Evolutionary conservation across 2,113 vertebrate genomes (phyloP).

Genomic region (Hippocampus comes): DNA sequence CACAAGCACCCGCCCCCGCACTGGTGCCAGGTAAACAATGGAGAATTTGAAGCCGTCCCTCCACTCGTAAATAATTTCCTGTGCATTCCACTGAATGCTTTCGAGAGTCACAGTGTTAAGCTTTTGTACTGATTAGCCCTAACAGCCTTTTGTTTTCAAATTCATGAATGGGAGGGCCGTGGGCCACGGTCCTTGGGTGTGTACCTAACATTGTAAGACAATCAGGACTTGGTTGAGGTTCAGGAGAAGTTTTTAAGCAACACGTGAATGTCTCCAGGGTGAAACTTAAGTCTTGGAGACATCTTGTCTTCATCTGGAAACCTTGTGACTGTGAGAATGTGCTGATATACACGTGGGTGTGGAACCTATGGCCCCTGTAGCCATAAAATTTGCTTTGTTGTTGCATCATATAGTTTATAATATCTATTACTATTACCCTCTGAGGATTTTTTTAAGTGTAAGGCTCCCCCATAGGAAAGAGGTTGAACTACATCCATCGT

Average conservation of each 20-base stretch:
- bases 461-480: no score
- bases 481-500: no score
- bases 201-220: background rate
- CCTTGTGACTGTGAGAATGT: background rate
- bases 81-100: background rate
- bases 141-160: background rate
- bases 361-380: background rate
- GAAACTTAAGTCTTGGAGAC: background rate
- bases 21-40: slow-evolving; percentile 2
- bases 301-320: background rate
- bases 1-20: no score
- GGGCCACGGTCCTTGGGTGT: background rate
- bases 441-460: background rate
- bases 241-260: background rate
- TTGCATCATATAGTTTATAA: background rate
- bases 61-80: slow-evolving; percentile 5
- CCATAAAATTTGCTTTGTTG: background rate
- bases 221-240: background rate
- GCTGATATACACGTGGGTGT: background rate
- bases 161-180: background rate
- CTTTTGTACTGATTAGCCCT: background rate
- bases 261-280: background rate
- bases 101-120: background rate
- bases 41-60: background rate
- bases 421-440: background rate